phyloP scores from a whole-genome alignment of 2,797 vertebrate genomes.

The Distichodus sexfasciatus region DNA sequence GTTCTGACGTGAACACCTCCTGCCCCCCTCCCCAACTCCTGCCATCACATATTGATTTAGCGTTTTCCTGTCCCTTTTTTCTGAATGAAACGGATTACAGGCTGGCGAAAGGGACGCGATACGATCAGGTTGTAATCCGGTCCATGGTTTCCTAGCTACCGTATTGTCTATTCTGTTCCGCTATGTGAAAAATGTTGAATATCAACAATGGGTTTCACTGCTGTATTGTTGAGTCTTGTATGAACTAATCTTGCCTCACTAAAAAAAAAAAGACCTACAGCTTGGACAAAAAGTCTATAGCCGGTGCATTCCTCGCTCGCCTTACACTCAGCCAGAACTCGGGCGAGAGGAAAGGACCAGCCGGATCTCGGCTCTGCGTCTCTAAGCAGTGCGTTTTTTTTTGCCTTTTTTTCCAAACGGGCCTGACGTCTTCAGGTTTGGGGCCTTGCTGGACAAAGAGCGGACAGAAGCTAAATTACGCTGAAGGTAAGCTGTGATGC shows the following conservation, averaged over 20 bases:
- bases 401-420: no score
- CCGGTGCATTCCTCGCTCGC: slow-evolving; percentile 94
- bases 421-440: no score
- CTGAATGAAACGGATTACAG: slow-evolving; percentile 94
- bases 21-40: slow-evolving; percentile 47
- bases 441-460: neutral
- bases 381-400: slow-evolving; percentile 56
- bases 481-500: slow-evolving; percentile 80
- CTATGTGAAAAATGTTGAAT: slow-evolving; percentile 99
- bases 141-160: slow-evolving; percentile 98
- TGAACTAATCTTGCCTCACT: slow-evolving; percentile 99
- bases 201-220: slow-evolving; percentile 99
- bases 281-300: slow-evolving; percentile 97
- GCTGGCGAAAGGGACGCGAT: slow-evolving; percentile 88
- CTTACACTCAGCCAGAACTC: slow-evolving; percentile 86
- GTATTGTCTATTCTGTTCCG: slow-evolving; percentile 99
- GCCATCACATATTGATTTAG: slow-evolving; percentile 82
- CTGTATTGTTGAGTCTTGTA: slow-evolving; percentile 99
- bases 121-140: slow-evolving; percentile 98
- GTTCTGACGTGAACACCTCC: slow-evolving; percentile 60
- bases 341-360: slow-evolving; percentile 82
- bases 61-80: slow-evolving; percentile 72
- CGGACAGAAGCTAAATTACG: no score
- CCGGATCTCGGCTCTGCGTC: neutral
- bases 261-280: slow-evolving; percentile 88